These are phyloP conservation scores for Hydrotaea diabolus DNA, from an alignment of 2,888 invertebrate genomes.

Conservation along the genomic window DNA sequence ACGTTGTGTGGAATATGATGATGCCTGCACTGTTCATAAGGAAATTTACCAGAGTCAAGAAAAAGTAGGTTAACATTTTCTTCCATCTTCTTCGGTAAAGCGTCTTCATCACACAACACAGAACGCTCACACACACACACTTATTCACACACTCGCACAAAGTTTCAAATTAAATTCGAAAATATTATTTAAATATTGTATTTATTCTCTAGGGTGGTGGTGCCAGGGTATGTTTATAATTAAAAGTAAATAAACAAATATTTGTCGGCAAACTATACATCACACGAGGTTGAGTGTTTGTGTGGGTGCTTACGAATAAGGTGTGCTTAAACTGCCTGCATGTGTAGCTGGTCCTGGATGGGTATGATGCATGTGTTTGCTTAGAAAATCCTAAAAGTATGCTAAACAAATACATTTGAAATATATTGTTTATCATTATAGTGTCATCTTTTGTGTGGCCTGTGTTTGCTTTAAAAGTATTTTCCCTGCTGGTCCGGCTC, in stretches of 20 bases:
- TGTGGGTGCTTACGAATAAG: not conserved
- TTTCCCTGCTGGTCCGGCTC: not conserved
- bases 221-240: constrained; percentile 20
- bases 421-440: constrained; percentile 19
- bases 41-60: constrained; percentile 37
- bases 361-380: not conserved
- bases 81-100: not conserved
- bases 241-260: constrained; percentile 39
- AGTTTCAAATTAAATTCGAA: not conserved
- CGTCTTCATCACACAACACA: constrained; percentile 18
- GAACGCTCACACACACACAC: not conserved
- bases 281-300: not conserved
- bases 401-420: constrained; percentile 26
- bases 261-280: constrained; percentile 18
- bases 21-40: constrained; percentile 37
- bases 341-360: not conserved
- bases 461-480: not conserved
- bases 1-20: constrained; percentile 53
- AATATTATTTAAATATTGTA: not conserved
- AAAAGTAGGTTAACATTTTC: constrained; percentile 62
- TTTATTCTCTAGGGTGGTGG: not conserved
- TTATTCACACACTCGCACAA: too few relatives aligned
- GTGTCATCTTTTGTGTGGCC: not conserved
- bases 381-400: constrained; percentile 35
- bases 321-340: not conserved